These are phyloP conservation scores for Phoenicopterus ruber DNA, from an alignment of 2,113 vertebrate species.

Conservation along the genomic window DNA sequence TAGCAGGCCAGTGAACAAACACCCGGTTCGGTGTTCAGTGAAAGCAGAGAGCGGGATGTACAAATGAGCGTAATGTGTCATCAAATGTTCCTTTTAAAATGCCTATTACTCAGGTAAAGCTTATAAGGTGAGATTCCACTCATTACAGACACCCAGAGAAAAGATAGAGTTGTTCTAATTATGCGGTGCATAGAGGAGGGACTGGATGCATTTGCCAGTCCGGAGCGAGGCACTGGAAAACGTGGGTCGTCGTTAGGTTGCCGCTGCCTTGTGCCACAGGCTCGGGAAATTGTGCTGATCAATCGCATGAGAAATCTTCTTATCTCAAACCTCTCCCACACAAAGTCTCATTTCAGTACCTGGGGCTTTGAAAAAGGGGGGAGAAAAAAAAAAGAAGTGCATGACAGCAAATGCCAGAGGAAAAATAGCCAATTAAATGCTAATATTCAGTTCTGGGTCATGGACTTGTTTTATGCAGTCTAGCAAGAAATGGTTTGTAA, in stretches of 20 bases:
- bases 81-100: background rate
- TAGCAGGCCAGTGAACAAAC: background rate
- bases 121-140: background rate
- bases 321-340: conserved; percentile 28
- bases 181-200: background rate
- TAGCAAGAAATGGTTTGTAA: background rate
- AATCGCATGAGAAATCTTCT: background rate
- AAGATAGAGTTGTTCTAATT: background rate
- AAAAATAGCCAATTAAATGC: background rate
- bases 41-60: background rate
- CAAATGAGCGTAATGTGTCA: background rate
- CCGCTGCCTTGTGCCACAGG: background rate
- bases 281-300: conserved; percentile 10
- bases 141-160: background rate
- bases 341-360: background rate
- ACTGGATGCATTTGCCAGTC: background rate
- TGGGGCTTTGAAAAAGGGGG: background rate
- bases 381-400: background rate
- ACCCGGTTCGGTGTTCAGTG: background rate
- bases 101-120: background rate
- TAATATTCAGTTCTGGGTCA: background rate
- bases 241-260: conserved; percentile 6
- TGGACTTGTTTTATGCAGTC: background rate
- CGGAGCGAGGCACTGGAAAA: background rate
- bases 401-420: background rate